Percentiles rank a stretch among this genome's conserved stretches.
Evolutionary conservation across 2,113 vertebrate species (phyloP).

Genomic region (Chaenocephalus aceratus): DNA sequence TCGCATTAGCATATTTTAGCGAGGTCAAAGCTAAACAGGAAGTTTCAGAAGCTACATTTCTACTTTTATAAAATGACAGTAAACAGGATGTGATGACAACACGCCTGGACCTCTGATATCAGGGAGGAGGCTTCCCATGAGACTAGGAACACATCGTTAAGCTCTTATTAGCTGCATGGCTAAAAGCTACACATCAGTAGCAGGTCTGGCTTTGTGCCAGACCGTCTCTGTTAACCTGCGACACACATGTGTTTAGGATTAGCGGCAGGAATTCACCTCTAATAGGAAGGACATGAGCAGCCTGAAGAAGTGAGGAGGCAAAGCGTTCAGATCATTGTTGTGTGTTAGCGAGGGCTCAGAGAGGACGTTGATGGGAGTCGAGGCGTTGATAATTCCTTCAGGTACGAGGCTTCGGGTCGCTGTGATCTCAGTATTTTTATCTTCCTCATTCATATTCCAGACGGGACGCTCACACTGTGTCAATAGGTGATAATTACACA

Average conservation of each 20-base stretch:
- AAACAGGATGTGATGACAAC: slow-evolving; percentile 48
- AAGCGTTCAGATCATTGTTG: slow-evolving; percentile 55
- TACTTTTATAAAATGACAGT: slow-evolving; percentile 38
- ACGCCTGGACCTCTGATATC: slow-evolving; percentile 27
- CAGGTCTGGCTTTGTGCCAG: slow-evolving; percentile 46
- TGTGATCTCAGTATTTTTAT: slow-evolving; percentile 60
- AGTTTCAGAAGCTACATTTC: slow-evolving; percentile 32
- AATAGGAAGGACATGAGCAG: slow-evolving; percentile 42
- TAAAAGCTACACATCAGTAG: slow-evolving; percentile 37
- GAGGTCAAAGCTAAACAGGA: slow-evolving; percentile 33
- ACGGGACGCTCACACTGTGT: slow-evolving; percentile 45
- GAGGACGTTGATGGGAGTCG: slow-evolving; percentile 54
- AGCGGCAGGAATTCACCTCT: slow-evolving; percentile 35
- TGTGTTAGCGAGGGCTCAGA: slow-evolving; percentile 27
- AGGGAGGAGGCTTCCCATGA: slow-evolving; percentile 24
- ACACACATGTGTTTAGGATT: slow-evolving; percentile 28
- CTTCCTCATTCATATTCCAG: slow-evolving; percentile 62
- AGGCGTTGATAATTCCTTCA: slow-evolving; percentile 66
- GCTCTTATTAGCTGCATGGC: slow-evolving; percentile 33
- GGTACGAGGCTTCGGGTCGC: slow-evolving; percentile 28
- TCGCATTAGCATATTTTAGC: slow-evolving; percentile 49
- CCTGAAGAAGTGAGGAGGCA: slow-evolving; percentile 38
- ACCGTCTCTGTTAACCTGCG: background rate
- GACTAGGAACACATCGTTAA: slow-evolving; percentile 14
- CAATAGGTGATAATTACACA: slow-evolving; percentile 56